Conservation (phyloP, 1,140 invertebrate species). For the Drosophila saltans region DNA sequence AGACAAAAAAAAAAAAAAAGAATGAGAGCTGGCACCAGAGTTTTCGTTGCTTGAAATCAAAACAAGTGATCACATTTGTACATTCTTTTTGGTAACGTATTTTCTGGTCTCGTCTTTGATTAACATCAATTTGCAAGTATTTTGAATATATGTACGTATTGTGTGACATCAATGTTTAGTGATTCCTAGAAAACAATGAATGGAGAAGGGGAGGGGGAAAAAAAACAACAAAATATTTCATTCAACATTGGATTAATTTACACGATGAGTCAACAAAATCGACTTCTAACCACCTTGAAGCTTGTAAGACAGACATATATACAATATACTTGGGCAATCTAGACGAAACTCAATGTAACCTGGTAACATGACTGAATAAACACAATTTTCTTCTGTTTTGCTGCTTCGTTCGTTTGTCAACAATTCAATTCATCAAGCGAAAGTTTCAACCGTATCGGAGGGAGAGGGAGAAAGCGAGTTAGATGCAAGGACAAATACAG, state of each 20-base stretch:
- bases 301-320: background rate
- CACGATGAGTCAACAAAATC: constrained; percentile 10
- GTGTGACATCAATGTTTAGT: background rate
- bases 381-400: constrained; percentile 77
- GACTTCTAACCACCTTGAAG: constrained; percentile 9
- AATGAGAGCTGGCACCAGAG: background rate
- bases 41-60: background rate
- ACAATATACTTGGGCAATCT: constrained; percentile 3
- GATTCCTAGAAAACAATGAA: background rate
- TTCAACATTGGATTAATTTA: constrained; percentile 17
- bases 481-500: constrained; percentile 21
- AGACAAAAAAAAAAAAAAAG: background rate
- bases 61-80: constrained; percentile 4
- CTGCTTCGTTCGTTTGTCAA: constrained; percentile 66
- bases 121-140: background rate
- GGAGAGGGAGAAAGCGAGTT: constrained; percentile 13
- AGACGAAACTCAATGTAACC: constrained; percentile 40
- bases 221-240: constrained; percentile 7
- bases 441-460: constrained; percentile 57
- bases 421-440: constrained; percentile 80
- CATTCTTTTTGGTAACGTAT: background rate
- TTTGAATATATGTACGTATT: background rate
- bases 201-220: background rate
- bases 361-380: constrained; percentile 78
- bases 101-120: background rate